A percentile compares a stretch with the other conserved stretches of the same genome.
These are phyloP conservation scores for Bicyclus anynana DNA, from an alignment of 1,140 invertebrate genomes.

Conservation along the genomic window DNA sequence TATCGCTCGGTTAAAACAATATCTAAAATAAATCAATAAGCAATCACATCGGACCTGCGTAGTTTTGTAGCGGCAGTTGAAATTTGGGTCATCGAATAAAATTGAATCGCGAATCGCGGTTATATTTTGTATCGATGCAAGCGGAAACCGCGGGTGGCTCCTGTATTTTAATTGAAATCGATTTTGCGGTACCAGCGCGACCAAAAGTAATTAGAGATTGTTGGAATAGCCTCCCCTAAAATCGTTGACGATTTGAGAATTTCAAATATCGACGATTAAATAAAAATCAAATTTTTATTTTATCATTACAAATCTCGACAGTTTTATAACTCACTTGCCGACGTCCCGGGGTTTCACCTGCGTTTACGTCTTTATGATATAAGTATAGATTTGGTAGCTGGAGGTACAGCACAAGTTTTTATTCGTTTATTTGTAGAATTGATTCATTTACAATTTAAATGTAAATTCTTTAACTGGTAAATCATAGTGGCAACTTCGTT, in stretches of 20 bases:
- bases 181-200: slow-evolving; percentile 20
- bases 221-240: slow-evolving; percentile 3
- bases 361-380: no score
- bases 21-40: slow-evolving; percentile 63
- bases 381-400: no score
- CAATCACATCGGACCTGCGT: slow-evolving; percentile 55
- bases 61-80: slow-evolving; percentile 43
- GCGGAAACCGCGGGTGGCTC: slow-evolving; percentile 16
- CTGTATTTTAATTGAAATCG: slow-evolving; percentile 27
- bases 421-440: no score
- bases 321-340: no score
- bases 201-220: slow-evolving; percentile 23
- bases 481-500: no score
- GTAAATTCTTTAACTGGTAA: no score
- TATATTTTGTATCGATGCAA: slow-evolving; percentile 35
- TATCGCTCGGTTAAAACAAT: slow-evolving; percentile 39
- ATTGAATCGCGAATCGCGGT: slow-evolving; percentile 41
- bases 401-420: no score
- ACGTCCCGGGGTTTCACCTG: no score
- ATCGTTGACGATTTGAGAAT: neutral
- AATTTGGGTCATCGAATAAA: slow-evolving; percentile 53
- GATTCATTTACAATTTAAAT: no score
- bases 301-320: no score
- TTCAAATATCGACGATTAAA: no score
- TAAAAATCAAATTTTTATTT: no score